Base-by-base conservation (phyloP, 2,888 invertebrate genomes). In the Trissolcus brochymenae region DNA sequence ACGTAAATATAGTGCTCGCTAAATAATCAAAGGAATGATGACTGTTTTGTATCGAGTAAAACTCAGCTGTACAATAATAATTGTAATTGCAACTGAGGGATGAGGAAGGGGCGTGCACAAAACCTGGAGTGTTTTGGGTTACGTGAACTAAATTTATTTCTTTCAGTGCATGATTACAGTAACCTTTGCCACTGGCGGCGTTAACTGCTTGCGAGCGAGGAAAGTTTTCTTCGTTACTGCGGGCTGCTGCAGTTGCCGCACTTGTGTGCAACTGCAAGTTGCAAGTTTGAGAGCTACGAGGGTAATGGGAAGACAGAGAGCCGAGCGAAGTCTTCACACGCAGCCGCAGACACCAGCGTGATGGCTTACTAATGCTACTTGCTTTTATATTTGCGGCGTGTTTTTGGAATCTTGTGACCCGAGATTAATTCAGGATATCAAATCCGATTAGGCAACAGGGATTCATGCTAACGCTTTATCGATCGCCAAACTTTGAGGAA, bases 141-240 rank as follows among this genome's bases (percentile, higher is more conserved):
- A 53, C 11, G 3, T 19, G 25, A 49, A 56, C 40, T 19, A 50
- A 56, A 65, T 56, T 56, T 65, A 65, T 65, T 65, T 57, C 41
- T 66, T 57, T 66, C 16, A 19, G 41, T 51, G 66, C 40, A 49
- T 70, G 70, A 62, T 71, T 62, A 64, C 57, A 53, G 43, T 71
- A 56, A 71, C 64, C 71, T 76, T 49, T 55, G 59, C 54, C 56
- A 68, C 54, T 29, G 41, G 70, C n/a, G 50, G 56, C 71, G 67
- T 60, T 67, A 76, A 71, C 62, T 67, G 59, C 41, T 53, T 65
- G 46, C 70, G 59, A 65, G 65, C 68, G 6, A 55, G 60, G 41
- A 68, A 76, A 76, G 65, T 70, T 70, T 75, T 49, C 71, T 76
- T 67, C 59, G 65, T 67, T 72, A 62, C 71, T 66, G 49, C 54